Evolutionary conservation across 2,797 vertebrate genomes (phyloP).

Genomic region (Anolis apletophallus): DNA sequence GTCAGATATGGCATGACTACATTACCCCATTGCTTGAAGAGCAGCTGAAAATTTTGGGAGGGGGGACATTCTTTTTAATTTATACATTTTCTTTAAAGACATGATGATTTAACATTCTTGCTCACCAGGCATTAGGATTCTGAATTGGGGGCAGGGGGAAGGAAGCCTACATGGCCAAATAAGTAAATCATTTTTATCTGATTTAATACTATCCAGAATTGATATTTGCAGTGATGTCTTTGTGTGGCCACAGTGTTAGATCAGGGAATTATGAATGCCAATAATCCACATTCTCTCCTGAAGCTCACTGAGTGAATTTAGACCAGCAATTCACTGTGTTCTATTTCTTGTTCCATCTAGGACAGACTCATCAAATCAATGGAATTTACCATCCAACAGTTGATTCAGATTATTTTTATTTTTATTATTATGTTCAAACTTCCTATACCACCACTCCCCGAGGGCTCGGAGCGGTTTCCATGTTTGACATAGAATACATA

Average conservation of each 20-base stretch:
- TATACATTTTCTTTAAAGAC: slow-evolving; percentile 19
- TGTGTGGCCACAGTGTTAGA: background rate
- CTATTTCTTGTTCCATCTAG: no score
- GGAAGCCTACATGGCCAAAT: background rate
- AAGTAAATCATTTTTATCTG: background rate
- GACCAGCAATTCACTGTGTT: no score
- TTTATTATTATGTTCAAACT: no score
- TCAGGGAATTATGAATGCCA: background rate
- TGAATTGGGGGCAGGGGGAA: background rate
- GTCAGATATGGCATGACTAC: slow-evolving; percentile 16
- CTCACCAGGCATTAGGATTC: background rate
- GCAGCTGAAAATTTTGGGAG: background rate
- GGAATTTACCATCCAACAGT: no score
- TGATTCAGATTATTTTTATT: no score
- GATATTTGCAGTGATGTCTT: background rate
- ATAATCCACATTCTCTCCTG: background rate
- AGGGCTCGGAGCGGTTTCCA: no score
- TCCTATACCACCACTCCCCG: no score
- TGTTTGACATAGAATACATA: no score
- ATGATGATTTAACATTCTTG: background rate
- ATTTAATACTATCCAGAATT: background rate
- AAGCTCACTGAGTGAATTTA: background rate
- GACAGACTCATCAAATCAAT: no score
- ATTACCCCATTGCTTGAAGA: slow-evolving; percentile 1
- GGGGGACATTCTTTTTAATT: background rate